phyloP scores from a whole-genome alignment of 2,888 invertebrate species.

The Cordylochernes scorpioides region DNA sequence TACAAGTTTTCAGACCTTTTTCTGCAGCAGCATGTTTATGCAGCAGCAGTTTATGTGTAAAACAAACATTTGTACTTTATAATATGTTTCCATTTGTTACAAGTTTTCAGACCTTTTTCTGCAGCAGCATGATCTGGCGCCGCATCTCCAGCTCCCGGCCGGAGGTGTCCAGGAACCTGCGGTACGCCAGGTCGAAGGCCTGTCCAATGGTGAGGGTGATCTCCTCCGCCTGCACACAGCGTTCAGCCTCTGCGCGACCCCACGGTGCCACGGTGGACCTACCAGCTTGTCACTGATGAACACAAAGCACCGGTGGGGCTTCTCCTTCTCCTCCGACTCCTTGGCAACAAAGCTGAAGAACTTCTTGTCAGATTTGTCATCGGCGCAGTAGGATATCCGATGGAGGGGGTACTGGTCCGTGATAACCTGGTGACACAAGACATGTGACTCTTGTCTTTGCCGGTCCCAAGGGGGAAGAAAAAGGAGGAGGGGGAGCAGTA shows the following conservation, averaged over 20 bases:
- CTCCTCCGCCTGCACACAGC: slow-evolving; percentile 43
- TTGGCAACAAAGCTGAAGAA: slow-evolving; percentile 87
- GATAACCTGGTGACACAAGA: slow-evolving; percentile 30
- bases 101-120: slow-evolving; percentile 37
- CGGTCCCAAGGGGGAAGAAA: no score
- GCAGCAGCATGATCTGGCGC: slow-evolving; percentile 42
- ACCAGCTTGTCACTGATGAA: slow-evolving; percentile 80
- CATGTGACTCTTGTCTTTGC: no score
- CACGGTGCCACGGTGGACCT: slow-evolving; percentile 16
- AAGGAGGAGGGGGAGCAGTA: no score
- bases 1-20: no score
- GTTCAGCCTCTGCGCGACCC: not conserved
- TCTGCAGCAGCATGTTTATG: no score
- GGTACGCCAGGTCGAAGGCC: slow-evolving; percentile 89
- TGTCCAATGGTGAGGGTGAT: slow-evolving; percentile 92
- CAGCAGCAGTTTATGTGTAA: no score
- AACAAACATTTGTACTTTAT: no score
- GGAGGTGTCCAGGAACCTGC: slow-evolving; percentile 63
- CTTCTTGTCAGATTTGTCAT: slow-evolving; percentile 88
- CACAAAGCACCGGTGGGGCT: slow-evolving; percentile 83
- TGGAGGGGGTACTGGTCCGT: slow-evolving; percentile 85
- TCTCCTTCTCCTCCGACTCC: slow-evolving; percentile 39
- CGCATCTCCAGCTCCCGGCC: slow-evolving; percentile 63
- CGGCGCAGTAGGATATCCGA: slow-evolving; percentile 92
- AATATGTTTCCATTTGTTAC: not conserved